phyloP scores from a whole-genome alignment of 2,888 invertebrate genomes.

The Xestia ashworthii region DNA sequence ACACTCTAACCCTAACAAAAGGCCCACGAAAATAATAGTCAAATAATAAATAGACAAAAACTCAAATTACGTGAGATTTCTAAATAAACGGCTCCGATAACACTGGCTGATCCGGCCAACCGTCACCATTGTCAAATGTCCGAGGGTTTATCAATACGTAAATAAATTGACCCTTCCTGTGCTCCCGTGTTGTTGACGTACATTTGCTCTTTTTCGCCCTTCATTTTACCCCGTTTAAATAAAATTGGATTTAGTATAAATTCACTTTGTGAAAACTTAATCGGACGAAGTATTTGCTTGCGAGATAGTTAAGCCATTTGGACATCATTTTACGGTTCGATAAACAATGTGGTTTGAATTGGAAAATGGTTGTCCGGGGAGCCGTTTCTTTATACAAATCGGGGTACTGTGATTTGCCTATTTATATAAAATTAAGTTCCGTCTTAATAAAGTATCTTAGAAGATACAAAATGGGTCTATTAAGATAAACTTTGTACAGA shows the following conservation, averaged over 20 bases:
- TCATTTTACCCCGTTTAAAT: conserved; percentile 70
- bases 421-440: conserved; percentile 2
- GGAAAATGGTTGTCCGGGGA: conserved; percentile 40
- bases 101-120: conserved; percentile 57
- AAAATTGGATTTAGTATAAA: conserved; percentile 74
- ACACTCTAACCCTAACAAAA: conserved; percentile 32
- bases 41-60: conserved; percentile 38
- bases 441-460: not conserved
- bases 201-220: conserved; percentile 69
- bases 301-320: conserved; percentile 50
- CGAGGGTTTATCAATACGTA: conserved; percentile 83
- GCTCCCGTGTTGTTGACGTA: conserved; percentile 68
- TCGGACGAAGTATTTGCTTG: conserved; percentile 55
- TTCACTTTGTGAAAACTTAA: conserved; percentile 62
- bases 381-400: conserved; percentile 36
- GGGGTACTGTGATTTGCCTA: conserved; percentile 15
- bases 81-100: conserved; percentile 63
- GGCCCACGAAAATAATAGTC: conserved; percentile 19
- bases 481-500: not conserved
- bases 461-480: conserved; percentile 8
- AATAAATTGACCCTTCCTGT: conserved; percentile 80
- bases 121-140: conserved; percentile 74
- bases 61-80: conserved; percentile 54
- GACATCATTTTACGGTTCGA: conserved; percentile 57
- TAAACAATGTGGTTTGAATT: conserved; percentile 47